Evolutionary conservation across 2,113 vertebrate species (phyloP).

Genomic region (Actenoides lindsayi): DNA sequence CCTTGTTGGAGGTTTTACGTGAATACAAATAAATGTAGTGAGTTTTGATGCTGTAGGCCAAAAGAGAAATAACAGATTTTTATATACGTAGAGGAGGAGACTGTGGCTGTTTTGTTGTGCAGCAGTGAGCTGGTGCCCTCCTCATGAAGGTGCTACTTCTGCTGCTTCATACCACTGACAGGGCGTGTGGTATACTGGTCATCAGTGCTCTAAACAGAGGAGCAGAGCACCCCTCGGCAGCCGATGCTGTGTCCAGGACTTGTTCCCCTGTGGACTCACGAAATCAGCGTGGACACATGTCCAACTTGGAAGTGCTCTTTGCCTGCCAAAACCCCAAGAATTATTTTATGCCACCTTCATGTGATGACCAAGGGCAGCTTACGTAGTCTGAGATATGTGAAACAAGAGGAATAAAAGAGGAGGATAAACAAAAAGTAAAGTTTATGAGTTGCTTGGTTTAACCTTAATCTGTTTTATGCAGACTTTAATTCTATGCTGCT

Average conservation of each 20-base stretch:
- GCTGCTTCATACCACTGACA: background rate
- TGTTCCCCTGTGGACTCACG: background rate
- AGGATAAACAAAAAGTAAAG: background rate
- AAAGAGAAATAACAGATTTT: background rate
- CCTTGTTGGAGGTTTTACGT: background rate
- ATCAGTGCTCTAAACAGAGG: background rate
- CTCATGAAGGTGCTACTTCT: background rate
- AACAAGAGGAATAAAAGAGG: background rate
- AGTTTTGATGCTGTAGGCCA: background rate
- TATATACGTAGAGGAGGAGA: rapidly evolving
- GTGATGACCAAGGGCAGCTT: background rate
- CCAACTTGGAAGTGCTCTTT: background rate
- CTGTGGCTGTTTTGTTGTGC: background rate
- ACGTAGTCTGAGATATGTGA: rapidly evolving
- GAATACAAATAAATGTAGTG: background rate
- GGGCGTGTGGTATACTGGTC: no score
- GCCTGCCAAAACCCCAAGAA: background rate
- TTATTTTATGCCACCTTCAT: background rate
- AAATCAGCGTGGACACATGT: background rate
- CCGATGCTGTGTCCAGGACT: rapidly evolving
- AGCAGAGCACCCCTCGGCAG: rapidly evolving
- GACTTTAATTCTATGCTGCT: background rate
- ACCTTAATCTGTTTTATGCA: background rate
- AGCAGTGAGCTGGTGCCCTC: background rate
- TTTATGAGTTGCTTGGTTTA: background rate